Evolutionary conservation across 2,113 vertebrate species (phyloP), one percentile per base, ranked within the genome.

Genomic region (Melanerpes aurifrons): DNA sequence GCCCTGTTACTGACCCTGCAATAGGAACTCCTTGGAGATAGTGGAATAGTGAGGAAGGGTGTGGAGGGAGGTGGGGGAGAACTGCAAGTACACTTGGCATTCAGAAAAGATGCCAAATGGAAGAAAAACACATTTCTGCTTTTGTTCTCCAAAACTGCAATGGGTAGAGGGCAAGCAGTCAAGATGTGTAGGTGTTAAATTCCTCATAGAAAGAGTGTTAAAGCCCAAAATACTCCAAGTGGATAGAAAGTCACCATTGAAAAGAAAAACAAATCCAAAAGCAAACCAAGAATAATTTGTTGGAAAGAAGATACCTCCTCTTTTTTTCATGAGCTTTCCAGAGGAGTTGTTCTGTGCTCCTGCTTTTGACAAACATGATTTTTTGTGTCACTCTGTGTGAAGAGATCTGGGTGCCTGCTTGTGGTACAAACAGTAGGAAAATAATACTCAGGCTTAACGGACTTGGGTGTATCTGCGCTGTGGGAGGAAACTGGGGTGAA

Each of bases 51-150:
- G 59, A 80, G 76, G 81, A 87, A 95, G 89, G 93, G 85, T 94
- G 94, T 94, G 90, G 91, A 93, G 74, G 53, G 68, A 92, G 92
- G 87, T 89, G 87, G 89, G 85, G 77, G 85, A 77, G 87, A 90
- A 72, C 93, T 91, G 58, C 9, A 15, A 87, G 87, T 95, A 80
- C 71, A 86, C 61, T 92, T 87, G 75, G 40, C 66, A n/a, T 89
- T 89, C 73, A 35, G 48, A 77, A 77, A 64, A 91, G 68, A 54
- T 92, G 82, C 87, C 89, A 93, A 95, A 75, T 74, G 58, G 58
- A 54, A 83, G 54, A 62, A 91, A 83, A 11, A 11, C 21, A 24
- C 43, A 45, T 79, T 90, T 80, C 64, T 93, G 48, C 69, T 89
- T 76, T 94, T 87, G 89, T 92, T 93, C 62, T 94, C 64, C 28